Conservation (phyloP, 2,797 vertebrate genomes). For the Pelochelys cantorii region DNA sequence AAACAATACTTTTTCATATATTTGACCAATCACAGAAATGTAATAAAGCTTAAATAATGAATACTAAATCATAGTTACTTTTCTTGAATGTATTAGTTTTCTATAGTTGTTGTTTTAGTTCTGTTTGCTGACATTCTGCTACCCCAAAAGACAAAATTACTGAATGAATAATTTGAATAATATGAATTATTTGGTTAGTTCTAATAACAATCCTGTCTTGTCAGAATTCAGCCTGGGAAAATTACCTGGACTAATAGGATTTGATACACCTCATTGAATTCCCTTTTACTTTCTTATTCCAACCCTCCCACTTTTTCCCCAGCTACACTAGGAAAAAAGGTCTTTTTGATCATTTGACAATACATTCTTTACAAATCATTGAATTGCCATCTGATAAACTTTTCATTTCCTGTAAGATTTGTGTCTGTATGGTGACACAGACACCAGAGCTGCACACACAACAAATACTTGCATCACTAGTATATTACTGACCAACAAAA, state of each 20-base stretch:
- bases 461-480: not conserved
- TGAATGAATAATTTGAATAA: slow-evolving; percentile 24
- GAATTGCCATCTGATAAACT: not conserved
- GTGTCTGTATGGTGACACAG: not conserved
- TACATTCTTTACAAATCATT: rapidly evolving
- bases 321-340: slow-evolving; percentile 8
- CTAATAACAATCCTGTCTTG: slow-evolving; percentile 50
- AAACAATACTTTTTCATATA: not conserved
- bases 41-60: not conserved
- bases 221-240: slow-evolving; percentile 66
- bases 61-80: not conserved
- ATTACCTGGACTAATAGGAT: slow-evolving; percentile 77
- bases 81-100: too few relatives aligned
- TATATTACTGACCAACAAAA: not conserved
- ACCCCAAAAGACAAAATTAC: slow-evolving; percentile 8
- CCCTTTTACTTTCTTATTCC: slow-evolving; percentile 21
- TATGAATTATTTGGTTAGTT: slow-evolving; percentile 28
- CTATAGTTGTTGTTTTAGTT: too few relatives aligned
- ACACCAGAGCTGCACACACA: not conserved
- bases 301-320: slow-evolving; percentile 39
- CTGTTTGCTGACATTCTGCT: slow-evolving; percentile 29
- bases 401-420: not conserved
- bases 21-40: slow-evolving; percentile 3
- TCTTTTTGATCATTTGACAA: slow-evolving; percentile 38
- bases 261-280: slow-evolving; percentile 72